Evolutionary conservation across 37 sponge, comb jelly and placozoan genomes (phyloP).

Genomic region (Halisarca cf. caerulea): DNA sequence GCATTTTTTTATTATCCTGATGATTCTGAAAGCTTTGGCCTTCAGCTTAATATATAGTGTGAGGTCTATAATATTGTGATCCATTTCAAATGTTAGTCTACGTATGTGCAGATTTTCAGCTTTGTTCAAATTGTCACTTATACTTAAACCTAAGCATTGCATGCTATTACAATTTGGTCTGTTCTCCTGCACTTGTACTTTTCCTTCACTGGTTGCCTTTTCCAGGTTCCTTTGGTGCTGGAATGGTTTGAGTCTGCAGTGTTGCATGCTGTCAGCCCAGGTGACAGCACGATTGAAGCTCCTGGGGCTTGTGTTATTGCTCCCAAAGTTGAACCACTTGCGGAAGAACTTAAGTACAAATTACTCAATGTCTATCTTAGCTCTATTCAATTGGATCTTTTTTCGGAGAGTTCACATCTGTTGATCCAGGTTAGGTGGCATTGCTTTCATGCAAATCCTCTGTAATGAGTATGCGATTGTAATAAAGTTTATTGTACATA

Average conservation of each 20-base stretch:
- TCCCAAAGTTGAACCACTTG: conserved; percentile 62
- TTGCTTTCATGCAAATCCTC: background rate
- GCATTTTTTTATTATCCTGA: too few relatives aligned
- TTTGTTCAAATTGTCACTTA: too few relatives aligned
- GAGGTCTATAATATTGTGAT: too few relatives aligned
- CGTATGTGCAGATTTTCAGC: too few relatives aligned
- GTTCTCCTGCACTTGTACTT: too few relatives aligned
- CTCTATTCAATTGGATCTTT: background rate
- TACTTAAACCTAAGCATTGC: too few relatives aligned
- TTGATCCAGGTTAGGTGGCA: background rate
- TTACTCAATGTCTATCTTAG: conserved; percentile 38
- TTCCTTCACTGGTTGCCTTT: background rate
- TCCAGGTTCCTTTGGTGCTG: conserved; percentile 39
- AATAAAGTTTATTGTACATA: too few relatives aligned
- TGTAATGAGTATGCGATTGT: background rate
- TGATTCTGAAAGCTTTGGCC: too few relatives aligned
- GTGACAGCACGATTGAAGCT: conserved; percentile 46
- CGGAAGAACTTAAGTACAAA: conserved; percentile 65
- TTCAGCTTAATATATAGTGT: too few relatives aligned
- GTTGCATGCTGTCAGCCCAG: conserved; percentile 31
- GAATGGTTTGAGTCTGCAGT: conserved; percentile 57
- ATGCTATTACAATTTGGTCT: too few relatives aligned
- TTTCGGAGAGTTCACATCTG: background rate
- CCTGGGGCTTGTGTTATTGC: conserved; percentile 51
- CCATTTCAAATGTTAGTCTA: too few relatives aligned